Evolutionary conservation across 2,888 invertebrate genomes (phyloP).

Genomic region (Brachylomia viminalis): DNA sequence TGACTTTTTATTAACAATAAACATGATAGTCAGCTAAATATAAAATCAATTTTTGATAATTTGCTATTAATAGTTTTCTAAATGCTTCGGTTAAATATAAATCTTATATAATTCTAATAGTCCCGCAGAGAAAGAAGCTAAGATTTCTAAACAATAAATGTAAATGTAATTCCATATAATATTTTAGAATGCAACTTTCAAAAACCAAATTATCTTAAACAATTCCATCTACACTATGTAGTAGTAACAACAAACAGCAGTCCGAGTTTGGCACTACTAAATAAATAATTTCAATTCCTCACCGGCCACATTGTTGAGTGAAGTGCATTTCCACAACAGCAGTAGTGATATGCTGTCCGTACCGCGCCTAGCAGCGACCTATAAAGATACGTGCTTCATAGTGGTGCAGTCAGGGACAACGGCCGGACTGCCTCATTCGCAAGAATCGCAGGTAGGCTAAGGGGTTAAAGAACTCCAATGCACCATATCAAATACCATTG

Average conservation of each 20-base stretch:
- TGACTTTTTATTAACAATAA: slow-evolving; percentile 25
- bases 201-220: background rate
- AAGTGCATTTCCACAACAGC: slow-evolving; percentile 13
- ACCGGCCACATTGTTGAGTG: background rate
- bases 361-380: slow-evolving; percentile 85
- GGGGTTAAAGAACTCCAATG: slow-evolving; percentile 90
- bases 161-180: slow-evolving; percentile 42
- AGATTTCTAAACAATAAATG: slow-evolving; percentile 55
- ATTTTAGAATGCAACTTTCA: slow-evolving; percentile 37
- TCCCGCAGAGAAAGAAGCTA: slow-evolving; percentile 39
- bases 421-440: slow-evolving; percentile 90
- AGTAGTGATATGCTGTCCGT: slow-evolving; percentile 75
- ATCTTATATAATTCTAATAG: slow-evolving; percentile 49
- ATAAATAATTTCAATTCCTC: slow-evolving; percentile 19
- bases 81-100: slow-evolving; percentile 42
- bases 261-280: background rate
- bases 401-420: slow-evolving; percentile 89
- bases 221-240: background rate
- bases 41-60: slow-evolving; percentile 32
- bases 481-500: slow-evolving; percentile 91
- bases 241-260: background rate
- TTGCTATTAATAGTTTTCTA: slow-evolving; percentile 25
- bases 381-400: slow-evolving; percentile 88
- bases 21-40: background rate
- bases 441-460: slow-evolving; percentile 90